These are phyloP conservation scores for Hycleus cichorii DNA, from an alignment of 1,140 invertebrate genomes.

Conservation along the genomic window DNA sequence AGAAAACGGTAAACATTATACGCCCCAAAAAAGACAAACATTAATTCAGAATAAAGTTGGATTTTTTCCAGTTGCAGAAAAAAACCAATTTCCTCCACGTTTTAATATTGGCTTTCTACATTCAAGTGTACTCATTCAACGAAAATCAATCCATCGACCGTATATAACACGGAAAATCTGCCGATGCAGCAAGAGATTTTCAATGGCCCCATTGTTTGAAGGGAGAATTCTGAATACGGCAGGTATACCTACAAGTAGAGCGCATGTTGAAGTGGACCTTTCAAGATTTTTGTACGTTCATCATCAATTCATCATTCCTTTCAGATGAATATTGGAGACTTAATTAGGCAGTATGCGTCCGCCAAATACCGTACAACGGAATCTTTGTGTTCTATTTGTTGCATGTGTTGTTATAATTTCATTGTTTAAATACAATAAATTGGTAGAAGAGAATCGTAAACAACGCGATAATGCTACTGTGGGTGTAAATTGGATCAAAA, in stretches of 20 bases:
- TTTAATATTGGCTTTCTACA: too few species aligned
- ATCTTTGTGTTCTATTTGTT: slow-evolving; percentile 6
- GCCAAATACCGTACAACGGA: not conserved
- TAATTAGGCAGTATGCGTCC: not conserved
- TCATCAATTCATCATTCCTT: slow-evolving; percentile 9
- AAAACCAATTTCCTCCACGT: too few species aligned
- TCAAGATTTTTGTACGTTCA: slow-evolving; percentile 3
- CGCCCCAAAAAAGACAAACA: too few species aligned
- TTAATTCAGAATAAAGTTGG: too few species aligned
- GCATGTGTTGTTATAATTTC: not conserved
- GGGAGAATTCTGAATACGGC: too few species aligned
- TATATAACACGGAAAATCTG: too few species aligned
- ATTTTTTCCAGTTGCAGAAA: too few species aligned
- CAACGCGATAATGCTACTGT: not conserved
- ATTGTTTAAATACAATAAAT: slow-evolving; percentile 6
- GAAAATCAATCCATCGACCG: too few species aligned
- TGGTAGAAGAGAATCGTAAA: not conserved
- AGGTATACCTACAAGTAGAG: not conserved
- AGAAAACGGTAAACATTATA: too few species aligned
- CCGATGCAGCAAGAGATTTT: too few species aligned
- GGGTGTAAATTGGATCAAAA: not conserved
- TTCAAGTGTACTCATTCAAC: too few species aligned
- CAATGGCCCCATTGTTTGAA: too few species aligned
- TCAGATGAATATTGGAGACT: not conserved
- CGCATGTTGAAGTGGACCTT: slow-evolving; percentile 19